Evolutionary conservation across 2,888 invertebrate species (phyloP).

Genomic region (Xestia xanthographa): DNA sequence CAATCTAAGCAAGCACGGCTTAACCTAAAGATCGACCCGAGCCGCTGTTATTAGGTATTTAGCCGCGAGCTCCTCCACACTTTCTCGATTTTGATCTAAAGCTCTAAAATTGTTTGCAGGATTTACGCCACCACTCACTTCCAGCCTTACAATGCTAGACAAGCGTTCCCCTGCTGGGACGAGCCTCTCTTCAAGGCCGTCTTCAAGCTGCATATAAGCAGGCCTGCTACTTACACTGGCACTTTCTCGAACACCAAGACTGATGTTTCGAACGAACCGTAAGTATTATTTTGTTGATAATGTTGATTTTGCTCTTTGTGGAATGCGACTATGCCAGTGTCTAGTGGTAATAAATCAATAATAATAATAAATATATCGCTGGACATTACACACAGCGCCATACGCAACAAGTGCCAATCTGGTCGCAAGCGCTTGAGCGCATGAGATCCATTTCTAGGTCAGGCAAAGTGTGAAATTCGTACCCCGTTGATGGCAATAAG

Average conservation of each 20-base stretch:
- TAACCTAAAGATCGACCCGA: too few relatives aligned
- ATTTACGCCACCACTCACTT: slow-evolving; percentile 93
- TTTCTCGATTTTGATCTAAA: neutral
- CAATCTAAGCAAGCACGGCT: too few relatives aligned
- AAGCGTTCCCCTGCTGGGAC: slow-evolving; percentile 97
- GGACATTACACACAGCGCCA: too few relatives aligned
- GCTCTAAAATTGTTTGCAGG: slow-evolving; percentile 70
- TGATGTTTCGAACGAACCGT: slow-evolving; percentile 72
- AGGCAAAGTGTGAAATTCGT: neutral
- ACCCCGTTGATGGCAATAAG: neutral
- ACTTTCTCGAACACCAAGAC: slow-evolving; percentile 92
- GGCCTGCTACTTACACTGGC: slow-evolving; percentile 85
- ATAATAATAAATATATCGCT: too few relatives aligned
- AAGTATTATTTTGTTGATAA: slow-evolving; percentile 60
- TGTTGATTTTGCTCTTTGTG: neutral
- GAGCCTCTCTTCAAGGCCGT: slow-evolving; percentile 95
- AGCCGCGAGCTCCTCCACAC: too few relatives aligned
- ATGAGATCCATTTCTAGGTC: neutral
- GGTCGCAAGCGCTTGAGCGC: neutral
- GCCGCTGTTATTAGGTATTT: too few relatives aligned
- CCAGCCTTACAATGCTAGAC: slow-evolving; percentile 94
- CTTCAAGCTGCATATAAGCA: slow-evolving; percentile 92
- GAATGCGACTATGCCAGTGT: neutral
- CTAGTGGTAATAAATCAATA: too few relatives aligned
- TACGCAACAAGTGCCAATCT: too few relatives aligned